These are phyloP conservation scores for Bellardia pandia DNA, from an alignment of 2,888 invertebrate species.

Conservation along the genomic window DNA sequence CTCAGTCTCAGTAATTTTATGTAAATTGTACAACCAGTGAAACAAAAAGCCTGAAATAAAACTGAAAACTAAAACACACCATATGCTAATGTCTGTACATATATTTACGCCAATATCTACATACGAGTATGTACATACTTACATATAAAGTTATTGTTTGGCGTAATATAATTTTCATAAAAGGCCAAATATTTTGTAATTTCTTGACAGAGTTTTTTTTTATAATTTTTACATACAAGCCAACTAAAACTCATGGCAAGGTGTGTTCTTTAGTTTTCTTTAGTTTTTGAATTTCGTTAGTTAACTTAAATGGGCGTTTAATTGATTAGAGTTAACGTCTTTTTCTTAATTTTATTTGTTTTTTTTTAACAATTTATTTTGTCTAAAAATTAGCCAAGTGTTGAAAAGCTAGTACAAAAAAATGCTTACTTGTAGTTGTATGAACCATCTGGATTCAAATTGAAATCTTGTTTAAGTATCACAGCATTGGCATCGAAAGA, in stretches of 20 bases:
- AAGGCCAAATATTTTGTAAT: conserved; percentile 54
- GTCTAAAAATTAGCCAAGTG: too few species aligned
- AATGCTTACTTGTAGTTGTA: conserved; percentile 85
- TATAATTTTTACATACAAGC: neutral
- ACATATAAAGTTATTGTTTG: neutral
- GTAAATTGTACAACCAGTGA: conserved; percentile 38
- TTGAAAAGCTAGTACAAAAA: neutral
- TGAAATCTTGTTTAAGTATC: conserved; percentile 85
- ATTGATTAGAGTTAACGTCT: neutral
- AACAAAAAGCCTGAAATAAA: neutral
- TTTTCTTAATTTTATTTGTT: neutral
- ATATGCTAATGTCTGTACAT: neutral
- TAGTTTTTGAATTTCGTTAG: neutral
- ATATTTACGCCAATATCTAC: too few species aligned
- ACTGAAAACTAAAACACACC: conserved; percentile 6
- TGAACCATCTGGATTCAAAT: conserved; percentile 85
- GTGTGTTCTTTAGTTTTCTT: conserved; percentile 58
- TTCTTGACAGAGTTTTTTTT: conserved; percentile 7
- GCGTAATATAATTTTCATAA: conserved; percentile 10
- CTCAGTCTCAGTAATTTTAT: conserved; percentile 37
- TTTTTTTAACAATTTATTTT: neutral
- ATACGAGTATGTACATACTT: too few species aligned
- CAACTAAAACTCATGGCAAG: conserved; percentile 20
- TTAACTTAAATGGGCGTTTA: conserved; percentile 38
- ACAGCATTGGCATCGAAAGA: conserved; percentile 84